Conservation (phyloP, 2,797 vertebrate genomes). For the Argyrosomus regius region DNA sequence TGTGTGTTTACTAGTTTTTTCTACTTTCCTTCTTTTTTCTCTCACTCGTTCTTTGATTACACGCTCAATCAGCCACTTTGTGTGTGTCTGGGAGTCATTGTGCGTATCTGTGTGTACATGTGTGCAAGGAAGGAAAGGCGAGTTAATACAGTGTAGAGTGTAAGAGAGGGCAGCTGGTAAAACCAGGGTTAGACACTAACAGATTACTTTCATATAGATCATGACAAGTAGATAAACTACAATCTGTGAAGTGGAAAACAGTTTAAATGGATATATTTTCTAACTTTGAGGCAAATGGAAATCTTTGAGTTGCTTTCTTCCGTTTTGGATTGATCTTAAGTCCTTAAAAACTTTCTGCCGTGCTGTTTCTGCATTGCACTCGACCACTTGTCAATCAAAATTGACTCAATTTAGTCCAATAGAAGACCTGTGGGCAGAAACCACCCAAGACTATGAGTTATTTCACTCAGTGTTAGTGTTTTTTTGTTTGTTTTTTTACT, state of each 20-base stretch:
- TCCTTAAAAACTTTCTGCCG: neutral
- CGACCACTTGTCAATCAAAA: neutral
- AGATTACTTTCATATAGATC: constrained; percentile 39
- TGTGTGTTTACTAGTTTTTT: constrained; percentile 4
- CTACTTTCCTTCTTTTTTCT: neutral
- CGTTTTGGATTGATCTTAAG: neutral
- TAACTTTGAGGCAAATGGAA: neutral
- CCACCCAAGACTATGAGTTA: neutral
- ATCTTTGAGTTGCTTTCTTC: neutral
- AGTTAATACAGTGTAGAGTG: neutral
- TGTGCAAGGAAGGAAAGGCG: neutral
- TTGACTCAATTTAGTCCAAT: neutral
- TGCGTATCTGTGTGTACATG: neutral
- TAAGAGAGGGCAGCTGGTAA: constrained; percentile 7
- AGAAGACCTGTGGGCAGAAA: neutral
- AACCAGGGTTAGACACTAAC: constrained; percentile 16
- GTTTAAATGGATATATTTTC: neutral
- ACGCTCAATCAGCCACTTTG: constrained; percentile 37
- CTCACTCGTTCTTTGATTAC: constrained; percentile 32
- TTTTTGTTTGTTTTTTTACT: neutral
- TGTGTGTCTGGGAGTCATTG: constrained; percentile 4
- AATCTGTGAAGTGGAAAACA: constrained; percentile 16
- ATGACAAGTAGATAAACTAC: constrained; percentile 15
- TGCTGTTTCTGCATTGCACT: neutral
- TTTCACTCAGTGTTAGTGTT: neutral